phyloP scores from a whole-genome alignment of 2,888 invertebrate genomes.

The Callinectes sapidus region DNA sequence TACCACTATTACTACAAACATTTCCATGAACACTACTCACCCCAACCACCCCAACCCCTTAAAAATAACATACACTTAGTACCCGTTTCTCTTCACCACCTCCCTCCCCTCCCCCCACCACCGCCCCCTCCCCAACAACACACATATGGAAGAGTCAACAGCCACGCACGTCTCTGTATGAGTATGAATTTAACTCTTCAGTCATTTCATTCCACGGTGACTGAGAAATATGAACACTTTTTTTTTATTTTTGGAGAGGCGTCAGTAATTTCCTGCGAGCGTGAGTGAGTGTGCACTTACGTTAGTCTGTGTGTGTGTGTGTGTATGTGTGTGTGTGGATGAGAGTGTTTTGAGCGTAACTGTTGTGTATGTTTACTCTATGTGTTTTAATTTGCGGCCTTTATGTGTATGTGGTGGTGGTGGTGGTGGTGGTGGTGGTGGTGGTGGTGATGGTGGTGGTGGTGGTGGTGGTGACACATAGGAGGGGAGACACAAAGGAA shows the following conservation, averaged over 20 bases:
- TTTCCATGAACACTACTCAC: neutral
- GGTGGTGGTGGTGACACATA: neutral
- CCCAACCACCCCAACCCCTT: neutral
- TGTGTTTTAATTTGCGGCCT: slow-evolving; percentile 3
- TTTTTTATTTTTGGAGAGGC: neutral
- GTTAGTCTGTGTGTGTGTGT: slow-evolving; percentile 1
- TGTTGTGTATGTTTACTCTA: neutral
- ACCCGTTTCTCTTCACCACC: too few species aligned
- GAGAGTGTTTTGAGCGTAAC: neutral
- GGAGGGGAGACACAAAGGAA: too few species aligned
- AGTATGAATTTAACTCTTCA: neutral
- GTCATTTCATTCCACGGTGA: neutral
- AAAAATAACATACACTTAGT: too few species aligned
- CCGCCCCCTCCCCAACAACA: neutral
- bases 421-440: slow-evolving; percentile 10
- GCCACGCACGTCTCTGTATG: neutral
- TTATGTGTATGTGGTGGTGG: neutral
- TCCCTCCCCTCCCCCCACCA: neutral
- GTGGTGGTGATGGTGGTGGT: slow-evolving; percentile 25
- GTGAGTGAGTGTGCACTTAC: neutral
- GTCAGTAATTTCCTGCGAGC: neutral
- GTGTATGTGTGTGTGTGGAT: slow-evolving; percentile 16
- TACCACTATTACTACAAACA: neutral
- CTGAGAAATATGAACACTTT: neutral
- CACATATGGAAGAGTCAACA: neutral